phyloP scores from a whole-genome alignment of 1,140 invertebrate species.

The Pachyrhynchus sulphureomaculatus region DNA sequence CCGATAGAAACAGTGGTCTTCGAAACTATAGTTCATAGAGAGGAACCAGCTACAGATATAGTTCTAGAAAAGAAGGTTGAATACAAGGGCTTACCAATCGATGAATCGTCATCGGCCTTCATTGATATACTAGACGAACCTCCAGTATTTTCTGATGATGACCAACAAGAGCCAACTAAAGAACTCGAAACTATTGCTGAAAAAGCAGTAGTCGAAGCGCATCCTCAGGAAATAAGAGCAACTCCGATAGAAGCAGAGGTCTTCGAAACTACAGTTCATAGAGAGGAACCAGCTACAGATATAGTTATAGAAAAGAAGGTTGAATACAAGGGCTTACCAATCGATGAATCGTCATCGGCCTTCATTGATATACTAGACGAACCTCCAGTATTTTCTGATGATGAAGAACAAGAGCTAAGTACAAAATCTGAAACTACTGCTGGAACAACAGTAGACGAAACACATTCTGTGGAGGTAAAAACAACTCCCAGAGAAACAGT shows the following conservation, averaged over 20 bases:
- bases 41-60: neutral
- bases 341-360: conserved; percentile 46
- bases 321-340: conserved; percentile 42
- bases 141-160: conserved; percentile 8
- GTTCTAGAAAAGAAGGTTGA: conserved; percentile 36
- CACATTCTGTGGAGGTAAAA: too few relatives aligned
- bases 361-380: conserved; percentile 53
- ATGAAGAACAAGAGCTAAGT: neutral
- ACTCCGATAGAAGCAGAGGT: too few relatives aligned
- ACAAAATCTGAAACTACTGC: neutral
- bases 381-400: conserved; percentile 9
- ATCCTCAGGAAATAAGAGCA: too few relatives aligned
- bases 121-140: conserved; percentile 49
- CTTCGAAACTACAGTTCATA: too few relatives aligned
- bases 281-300: neutral
- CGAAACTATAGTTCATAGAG: neutral
- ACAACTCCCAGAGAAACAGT: neutral
- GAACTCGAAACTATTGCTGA: neutral
- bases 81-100: conserved; percentile 35
- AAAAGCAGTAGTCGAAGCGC: too few relatives aligned
- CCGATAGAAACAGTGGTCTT: neutral
- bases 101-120: conserved; percentile 53
- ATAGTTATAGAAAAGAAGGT: conserved; percentile 17
- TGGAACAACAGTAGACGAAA: too few relatives aligned
- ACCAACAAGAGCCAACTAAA: neutral